Evolutionary conservation across 1,140 invertebrate genomes (phyloP).

Genomic region (Hyles euphorbiae): DNA sequence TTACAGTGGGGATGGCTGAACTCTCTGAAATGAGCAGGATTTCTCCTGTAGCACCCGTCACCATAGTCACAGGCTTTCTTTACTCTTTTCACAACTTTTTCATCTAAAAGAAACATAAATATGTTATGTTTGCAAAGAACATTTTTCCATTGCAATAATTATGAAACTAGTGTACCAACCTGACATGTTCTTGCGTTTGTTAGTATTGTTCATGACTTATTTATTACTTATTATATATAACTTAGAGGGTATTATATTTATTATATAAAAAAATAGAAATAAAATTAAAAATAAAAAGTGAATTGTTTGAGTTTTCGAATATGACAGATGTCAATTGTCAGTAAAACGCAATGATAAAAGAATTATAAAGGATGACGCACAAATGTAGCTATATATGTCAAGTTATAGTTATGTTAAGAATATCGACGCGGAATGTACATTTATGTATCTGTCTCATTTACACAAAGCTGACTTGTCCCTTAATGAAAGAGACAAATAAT

Average conservation of each 20-base stretch:
- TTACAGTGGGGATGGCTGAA: slow-evolving; percentile 87
- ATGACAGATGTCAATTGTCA: too few relatives aligned
- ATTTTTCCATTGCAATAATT: slow-evolving; percentile 6
- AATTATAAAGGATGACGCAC: too few relatives aligned
- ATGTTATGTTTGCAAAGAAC: background rate
- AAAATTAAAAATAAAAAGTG: background rate
- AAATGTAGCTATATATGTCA: too few relatives aligned
- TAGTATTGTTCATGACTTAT: slow-evolving; percentile 1
- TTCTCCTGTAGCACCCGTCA: slow-evolving; percentile 86
- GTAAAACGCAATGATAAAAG: too few relatives aligned
- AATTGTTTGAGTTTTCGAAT: too few relatives aligned
- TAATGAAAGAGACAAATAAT: too few relatives aligned
- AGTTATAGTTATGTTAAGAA: too few relatives aligned
- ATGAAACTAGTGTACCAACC: slow-evolving; percentile 2
- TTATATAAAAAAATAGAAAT: background rate
- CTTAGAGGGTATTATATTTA: background rate
- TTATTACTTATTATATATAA: too few relatives aligned
- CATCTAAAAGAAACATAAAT: slow-evolving; percentile 28
- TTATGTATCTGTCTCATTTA: too few relatives aligned
- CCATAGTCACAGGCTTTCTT: slow-evolving; percentile 80
- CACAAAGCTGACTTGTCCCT: too few relatives aligned
- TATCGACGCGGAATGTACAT: too few relatives aligned
- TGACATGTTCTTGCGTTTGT: slow-evolving; percentile 5
- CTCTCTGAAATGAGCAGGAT: slow-evolving; percentile 88
- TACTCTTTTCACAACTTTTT: slow-evolving; percentile 38